A percentile compares a stretch with the other conserved stretches of the same genome.
Evolutionary conservation across 2,888 invertebrate genomes (phyloP).

Genomic region (Linnaemya vulpina): DNA sequence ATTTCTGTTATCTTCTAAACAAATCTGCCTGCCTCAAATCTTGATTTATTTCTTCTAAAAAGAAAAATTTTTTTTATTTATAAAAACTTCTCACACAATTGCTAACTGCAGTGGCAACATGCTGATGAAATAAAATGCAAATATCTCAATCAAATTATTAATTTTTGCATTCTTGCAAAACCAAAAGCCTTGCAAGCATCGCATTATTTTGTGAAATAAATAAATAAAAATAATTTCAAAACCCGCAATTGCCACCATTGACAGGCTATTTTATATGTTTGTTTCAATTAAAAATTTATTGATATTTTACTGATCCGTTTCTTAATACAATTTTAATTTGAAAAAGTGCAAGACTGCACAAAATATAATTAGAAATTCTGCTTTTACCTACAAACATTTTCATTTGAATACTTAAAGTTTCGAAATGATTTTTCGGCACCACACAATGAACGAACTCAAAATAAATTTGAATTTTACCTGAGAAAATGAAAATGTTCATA

Average conservation of each 20-base stretch:
- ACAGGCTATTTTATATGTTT: neutral
- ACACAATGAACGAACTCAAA: slow-evolving; percentile 25
- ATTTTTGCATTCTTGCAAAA: neutral
- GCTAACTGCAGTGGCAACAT: neutral
- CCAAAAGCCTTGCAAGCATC: slow-evolving; percentile 20
- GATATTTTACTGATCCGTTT: neutral
- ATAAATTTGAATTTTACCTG: slow-evolving; percentile 61
- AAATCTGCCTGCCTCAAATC: neutral
- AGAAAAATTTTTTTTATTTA: no score
- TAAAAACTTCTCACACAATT: neutral
- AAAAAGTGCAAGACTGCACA: slow-evolving; percentile 13
- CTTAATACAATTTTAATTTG: neutral
- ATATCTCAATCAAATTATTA: neutral
- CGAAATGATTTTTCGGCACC: slow-evolving; percentile 18
- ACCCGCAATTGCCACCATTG: neutral
- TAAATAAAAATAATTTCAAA: neutral
- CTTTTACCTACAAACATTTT: neutral
- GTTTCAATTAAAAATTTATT: slow-evolving; percentile 3
- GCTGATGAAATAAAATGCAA: neutral
- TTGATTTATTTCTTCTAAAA: no score
- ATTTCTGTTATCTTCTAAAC: neutral
- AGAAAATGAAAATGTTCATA: slow-evolving; percentile 13
- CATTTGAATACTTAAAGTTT: neutral
- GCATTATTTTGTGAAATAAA: neutral
- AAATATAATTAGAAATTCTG: neutral